Percentiles rank a stretch among this genome's conserved stretches.
phyloP scores from a whole-genome alignment of 2,888 invertebrate genomes.

The Argyresthia goedartella region DNA sequence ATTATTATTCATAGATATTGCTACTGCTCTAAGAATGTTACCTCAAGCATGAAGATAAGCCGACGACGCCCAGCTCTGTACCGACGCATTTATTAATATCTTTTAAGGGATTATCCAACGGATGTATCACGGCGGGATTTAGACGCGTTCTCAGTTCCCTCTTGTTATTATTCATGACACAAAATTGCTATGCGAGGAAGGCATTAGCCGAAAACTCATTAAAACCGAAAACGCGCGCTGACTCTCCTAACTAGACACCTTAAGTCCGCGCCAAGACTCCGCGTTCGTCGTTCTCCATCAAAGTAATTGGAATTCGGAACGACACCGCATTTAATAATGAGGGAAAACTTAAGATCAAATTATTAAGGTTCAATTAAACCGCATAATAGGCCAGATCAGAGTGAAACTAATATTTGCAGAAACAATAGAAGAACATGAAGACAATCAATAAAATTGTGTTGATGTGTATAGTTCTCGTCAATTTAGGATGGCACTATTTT shows the following conservation, averaged over 20 bases:
- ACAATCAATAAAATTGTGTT: too few relatives aligned
- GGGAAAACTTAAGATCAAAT: too few relatives aligned
- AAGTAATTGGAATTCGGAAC: not conserved
- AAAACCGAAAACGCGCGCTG: constrained; percentile 65
- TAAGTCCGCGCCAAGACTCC: constrained; percentile 62
- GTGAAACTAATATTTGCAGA: too few relatives aligned
- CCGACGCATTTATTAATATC: constrained; percentile 1
- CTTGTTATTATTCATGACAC: constrained; percentile 51
- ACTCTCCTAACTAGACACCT: constrained; percentile 68
- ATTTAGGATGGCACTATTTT: too few relatives aligned
- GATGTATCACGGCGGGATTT: constrained; percentile 2
- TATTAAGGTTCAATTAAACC: too few relatives aligned
- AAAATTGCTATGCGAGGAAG: constrained; percentile 61
- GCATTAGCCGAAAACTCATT: constrained; percentile 69
- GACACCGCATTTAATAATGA: not conserved
- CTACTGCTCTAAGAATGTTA: not conserved
- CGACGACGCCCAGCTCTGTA: not conserved
- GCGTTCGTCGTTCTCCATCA: constrained; percentile 9
- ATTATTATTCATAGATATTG: too few relatives aligned
- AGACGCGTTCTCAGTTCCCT: not conserved
- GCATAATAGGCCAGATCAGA: too few relatives aligned
- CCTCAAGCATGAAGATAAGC: not conserved
- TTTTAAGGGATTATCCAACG: constrained; percentile 2
- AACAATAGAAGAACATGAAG: too few relatives aligned
- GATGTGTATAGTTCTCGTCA: too few relatives aligned